Evolutionary conservation across 2,113 vertebrate species (phyloP).

Genomic region (Indicator maculatus): DNA sequence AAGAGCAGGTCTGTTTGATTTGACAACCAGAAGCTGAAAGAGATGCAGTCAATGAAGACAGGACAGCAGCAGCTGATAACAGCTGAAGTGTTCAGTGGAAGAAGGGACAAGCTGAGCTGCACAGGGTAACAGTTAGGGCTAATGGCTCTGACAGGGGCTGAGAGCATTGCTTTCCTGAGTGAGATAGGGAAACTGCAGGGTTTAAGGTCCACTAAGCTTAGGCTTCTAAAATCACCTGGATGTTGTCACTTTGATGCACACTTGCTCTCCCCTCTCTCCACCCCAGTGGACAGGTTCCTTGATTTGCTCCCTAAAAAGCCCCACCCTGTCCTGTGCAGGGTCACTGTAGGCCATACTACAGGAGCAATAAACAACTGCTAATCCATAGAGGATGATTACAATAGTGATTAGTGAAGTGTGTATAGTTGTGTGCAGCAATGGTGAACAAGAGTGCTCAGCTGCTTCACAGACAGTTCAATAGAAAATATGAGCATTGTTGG

Average conservation of each 20-base stretch:
- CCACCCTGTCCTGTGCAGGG: background rate
- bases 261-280: background rate
- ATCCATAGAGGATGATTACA: background rate
- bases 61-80: background rate
- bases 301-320: background rate
- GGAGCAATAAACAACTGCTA: background rate
- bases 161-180: background rate
- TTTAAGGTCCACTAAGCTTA: background rate
- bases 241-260: background rate
- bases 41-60: background rate
- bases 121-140: background rate
- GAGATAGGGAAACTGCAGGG: background rate
- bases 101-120: background rate
- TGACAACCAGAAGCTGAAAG: background rate
- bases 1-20: background rate
- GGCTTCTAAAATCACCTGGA: background rate
- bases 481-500: background rate
- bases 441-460: background rate
- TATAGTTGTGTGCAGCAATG: background rate
- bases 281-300: fast-evolving
- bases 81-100: background rate
- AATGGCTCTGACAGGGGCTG: background rate
- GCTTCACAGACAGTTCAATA: background rate
- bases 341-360: background rate
- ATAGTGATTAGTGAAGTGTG: background rate